Evolutionary conservation across 1,140 invertebrate species (phyloP), one percentile per base, ranked within the genome.

Genomic region (Drosophila lini): DNA sequence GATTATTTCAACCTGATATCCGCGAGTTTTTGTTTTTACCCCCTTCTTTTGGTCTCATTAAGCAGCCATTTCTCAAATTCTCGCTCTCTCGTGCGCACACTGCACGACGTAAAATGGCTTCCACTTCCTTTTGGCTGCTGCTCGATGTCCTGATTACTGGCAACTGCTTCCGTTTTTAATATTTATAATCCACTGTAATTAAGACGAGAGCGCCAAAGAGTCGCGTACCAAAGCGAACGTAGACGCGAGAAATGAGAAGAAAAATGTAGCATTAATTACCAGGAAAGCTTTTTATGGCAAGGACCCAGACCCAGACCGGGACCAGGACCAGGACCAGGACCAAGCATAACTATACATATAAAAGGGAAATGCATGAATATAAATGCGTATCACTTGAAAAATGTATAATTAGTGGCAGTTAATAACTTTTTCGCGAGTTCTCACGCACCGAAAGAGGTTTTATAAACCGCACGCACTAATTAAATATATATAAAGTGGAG

Each of bases 361-460:
- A 57, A 58, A 60, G 48, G 64, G 28, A 74, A 81, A 67, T 65
- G 74, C 64, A 69, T 82, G 80, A 78, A 82, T 82, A 82, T 82
- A 82, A 82, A 82, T 82, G 71, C 78, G 78, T 81, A 69, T 78
- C 74, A 70, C 69, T 64, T 62, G 59, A 78, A 55, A 83, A 82
- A 79, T 83, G 81, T 68, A 75, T 83, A 83, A 83, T 83, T 83
- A 83, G 81, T 64, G 71, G 81, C 80, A 84, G 81, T 83, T 83
- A 83, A 83, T 83, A 83, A 83, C 80, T 77, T 77, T 83, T 83
- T 83, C 42, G 71, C 78, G 73, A 80, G 64, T 78, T 81, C 65
- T 78, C 75, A 81, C 80, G 69, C 79, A 81, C 73, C 45, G 36
- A 70, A 47, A 69, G 65, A 74, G 73, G 44, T 70, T 59, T n/a